Base-by-base conservation (phyloP, 2,113 vertebrate genomes). In the Cairina moschata region DNA sequence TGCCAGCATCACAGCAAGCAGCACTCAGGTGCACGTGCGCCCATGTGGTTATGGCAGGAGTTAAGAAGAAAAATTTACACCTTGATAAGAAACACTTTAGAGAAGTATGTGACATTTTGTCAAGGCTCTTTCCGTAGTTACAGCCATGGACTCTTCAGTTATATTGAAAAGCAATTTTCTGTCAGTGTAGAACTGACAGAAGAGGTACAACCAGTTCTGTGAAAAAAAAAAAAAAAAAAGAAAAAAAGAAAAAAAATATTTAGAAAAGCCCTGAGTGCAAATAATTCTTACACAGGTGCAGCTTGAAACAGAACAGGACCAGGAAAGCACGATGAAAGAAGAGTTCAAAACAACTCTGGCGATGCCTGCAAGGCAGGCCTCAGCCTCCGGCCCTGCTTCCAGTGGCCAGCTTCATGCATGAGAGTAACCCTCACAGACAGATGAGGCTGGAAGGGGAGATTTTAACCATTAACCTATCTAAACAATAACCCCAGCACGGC, bases 371-470 rank as follows among this genome's bases (percentile, higher is more conserved):
- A 55, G 48, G 12, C 32, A 66, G 44, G 9, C 52, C 42, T 82
- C 74, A 81, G 73, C 28, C 48, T 82, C 25, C 34, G 68, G 54
- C 6, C 12, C 38, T 14, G 14, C 32, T 79, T 84, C 55, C 75
- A 72, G 36, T 0, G 0, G 34, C 46, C 50, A 83, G 26, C 8
- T 13, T 82, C 17, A 8, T 5, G 8, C 15, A 16, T 54, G 66
- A 75, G 17, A 62, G 46, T 34, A 73, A 78, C 14, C 14, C 38
- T 67, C 36, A 6, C 32, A 74, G 42, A 20, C 21, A 84, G 42
- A 26, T 42, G 55, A 59, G 20, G 46, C 48, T 58, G 65, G 38
- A 79, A 87, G 38, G n/a, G 23, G 20, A 83, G n/a, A 28, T 80
- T 76, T 85, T 73, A 31, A 50, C 48, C 68, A 69, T 52, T 54